phyloP scores from a whole-genome alignment of 2,888 invertebrate species.

The Anticlea derivata region DNA sequence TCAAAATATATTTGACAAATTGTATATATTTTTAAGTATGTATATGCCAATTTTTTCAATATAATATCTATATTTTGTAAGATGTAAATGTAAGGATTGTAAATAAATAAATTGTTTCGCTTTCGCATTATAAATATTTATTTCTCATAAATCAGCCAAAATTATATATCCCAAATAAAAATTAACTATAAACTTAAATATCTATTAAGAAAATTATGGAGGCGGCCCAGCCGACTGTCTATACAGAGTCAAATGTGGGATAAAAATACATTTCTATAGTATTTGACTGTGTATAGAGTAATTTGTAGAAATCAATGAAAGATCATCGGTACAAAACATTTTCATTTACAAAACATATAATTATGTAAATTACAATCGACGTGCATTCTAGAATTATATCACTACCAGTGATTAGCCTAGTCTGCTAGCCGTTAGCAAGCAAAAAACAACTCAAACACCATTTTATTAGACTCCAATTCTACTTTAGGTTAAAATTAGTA shows the following conservation, averaged over 20 bases:
- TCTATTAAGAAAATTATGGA: constrained; percentile 58
- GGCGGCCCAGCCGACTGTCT: constrained; percentile 41
- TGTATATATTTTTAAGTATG: background rate
- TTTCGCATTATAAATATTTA: constrained; percentile 76
- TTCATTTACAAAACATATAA: constrained; percentile 12
- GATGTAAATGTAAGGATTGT: constrained; percentile 33
- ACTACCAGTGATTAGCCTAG: constrained; percentile 1
- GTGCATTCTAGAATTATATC: constrained; percentile 4
- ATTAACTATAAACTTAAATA: constrained; percentile 73
- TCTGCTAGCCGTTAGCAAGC: constrained; percentile 7
- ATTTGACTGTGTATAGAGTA: constrained; percentile 26
- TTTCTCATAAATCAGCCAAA: constrained; percentile 78
- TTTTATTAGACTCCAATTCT: constrained; percentile 10
- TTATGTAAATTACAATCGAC: constrained; percentile 4
- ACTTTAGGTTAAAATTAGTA: constrained; percentile 16
- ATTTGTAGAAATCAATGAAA: constrained; percentile 19
- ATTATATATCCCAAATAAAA: constrained; percentile 76
- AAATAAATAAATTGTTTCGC: constrained; percentile 51
- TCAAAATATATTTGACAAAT: background rate
- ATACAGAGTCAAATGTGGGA: constrained; percentile 28
- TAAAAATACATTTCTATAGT: constrained; percentile 30
- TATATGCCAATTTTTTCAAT: constrained; percentile 7
- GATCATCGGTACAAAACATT: constrained; percentile 30
- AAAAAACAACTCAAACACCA: constrained; percentile 8
- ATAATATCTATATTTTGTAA: constrained; percentile 23